phyloP scores from a whole-genome alignment of 2,888 invertebrate genomes.

The Gortyna flavago region DNA sequence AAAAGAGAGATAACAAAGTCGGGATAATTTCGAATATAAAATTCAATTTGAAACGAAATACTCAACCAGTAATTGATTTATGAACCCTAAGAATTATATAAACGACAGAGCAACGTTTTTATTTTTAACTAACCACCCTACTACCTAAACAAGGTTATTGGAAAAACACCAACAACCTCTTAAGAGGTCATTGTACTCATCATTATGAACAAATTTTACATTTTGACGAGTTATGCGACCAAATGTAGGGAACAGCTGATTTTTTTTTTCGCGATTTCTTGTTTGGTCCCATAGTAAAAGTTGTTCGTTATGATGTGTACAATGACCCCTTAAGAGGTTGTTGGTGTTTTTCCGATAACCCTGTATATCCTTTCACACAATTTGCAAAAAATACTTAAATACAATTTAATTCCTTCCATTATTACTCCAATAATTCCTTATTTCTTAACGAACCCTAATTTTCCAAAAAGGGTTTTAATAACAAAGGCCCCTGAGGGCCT shows the following conservation, averaged over 20 bases:
- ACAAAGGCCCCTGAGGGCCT: neutral
- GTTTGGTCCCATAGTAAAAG: too few relatives aligned
- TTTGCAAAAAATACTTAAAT: neutral
- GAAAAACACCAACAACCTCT: too few relatives aligned
- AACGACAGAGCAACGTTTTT: neutral
- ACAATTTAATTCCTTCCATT: neutral
- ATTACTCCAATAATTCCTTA: too few relatives aligned
- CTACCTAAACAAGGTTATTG: too few relatives aligned
- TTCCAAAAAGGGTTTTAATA: slow-evolving; percentile 6
- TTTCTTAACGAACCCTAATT: neutral
- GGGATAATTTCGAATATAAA: slow-evolving; percentile 21
- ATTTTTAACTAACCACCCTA: neutral
- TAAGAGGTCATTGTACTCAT: too few relatives aligned
- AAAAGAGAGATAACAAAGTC: slow-evolving; percentile 2
- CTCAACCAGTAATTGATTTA: slow-evolving; percentile 29
- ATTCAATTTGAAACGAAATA: slow-evolving; percentile 29
- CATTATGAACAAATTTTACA: too few relatives aligned
- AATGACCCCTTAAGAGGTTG: too few relatives aligned
- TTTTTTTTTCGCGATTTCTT: too few relatives aligned
- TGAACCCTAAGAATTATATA: neutral
- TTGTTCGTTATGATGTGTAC: too few relatives aligned
- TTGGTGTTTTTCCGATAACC: too few relatives aligned
- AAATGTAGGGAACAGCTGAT: too few relatives aligned
- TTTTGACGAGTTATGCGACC: too few relatives aligned
- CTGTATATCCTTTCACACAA: neutral